These are phyloP conservation scores for Alethe castanea DNA, from an alignment of 2,113 vertebrate species.

Conservation along the genomic window DNA sequence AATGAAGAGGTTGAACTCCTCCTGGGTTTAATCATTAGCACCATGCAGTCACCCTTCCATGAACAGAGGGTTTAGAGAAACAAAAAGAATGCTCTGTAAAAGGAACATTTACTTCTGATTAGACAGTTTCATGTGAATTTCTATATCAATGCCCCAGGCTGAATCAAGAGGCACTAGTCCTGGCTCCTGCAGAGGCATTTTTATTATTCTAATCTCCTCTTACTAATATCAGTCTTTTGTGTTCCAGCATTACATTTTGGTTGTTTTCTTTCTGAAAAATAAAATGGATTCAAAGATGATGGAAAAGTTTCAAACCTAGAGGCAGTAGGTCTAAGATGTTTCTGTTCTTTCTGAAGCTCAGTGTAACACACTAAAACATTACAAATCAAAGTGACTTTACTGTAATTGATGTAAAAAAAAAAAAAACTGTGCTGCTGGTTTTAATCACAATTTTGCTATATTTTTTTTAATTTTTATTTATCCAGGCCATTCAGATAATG, in stretches of 20 bases:
- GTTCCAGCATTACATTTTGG: not conserved
- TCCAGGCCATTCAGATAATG: not conserved
- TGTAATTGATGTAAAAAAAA: not conserved
- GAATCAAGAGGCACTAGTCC: not conserved
- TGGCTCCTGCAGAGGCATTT: not conserved
- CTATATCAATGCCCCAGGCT: not conserved
- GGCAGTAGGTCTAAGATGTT: not conserved
- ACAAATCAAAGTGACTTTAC: not conserved
- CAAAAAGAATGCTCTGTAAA: not conserved
- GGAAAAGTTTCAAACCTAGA: not conserved
- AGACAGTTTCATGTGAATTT: not conserved
- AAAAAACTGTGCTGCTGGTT: not conserved
- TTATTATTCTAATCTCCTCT: not conserved
- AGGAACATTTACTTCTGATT: conserved; percentile 11
- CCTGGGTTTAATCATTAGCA: not conserved
- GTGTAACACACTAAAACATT: not conserved
- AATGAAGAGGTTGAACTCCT: not conserved
- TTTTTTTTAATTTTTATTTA: not conserved
- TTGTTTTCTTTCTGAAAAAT: not conserved
- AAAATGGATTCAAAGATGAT: not conserved
- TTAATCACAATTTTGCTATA: not conserved
- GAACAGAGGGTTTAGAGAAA: not conserved
- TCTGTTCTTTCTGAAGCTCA: not conserved
- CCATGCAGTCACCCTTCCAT: not conserved
- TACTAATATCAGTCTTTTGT: not conserved